Evolutionary conservation across 2,888 invertebrate genomes (phyloP).

Genomic region (Caenorhabditis macrosperma): DNA sequence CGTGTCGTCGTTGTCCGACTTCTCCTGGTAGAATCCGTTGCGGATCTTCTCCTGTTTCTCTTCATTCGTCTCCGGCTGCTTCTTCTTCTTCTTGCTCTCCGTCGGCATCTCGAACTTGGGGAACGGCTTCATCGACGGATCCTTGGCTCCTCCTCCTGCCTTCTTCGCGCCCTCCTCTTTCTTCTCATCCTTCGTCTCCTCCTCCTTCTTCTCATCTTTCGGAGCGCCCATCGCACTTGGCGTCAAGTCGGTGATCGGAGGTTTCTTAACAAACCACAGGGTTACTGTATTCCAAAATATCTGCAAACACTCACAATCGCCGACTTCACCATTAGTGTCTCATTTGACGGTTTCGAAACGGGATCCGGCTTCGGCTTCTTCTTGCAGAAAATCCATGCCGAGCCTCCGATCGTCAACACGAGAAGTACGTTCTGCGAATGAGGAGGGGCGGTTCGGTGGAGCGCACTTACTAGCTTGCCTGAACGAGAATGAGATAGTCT

Average conservation of each 20-base stretch:
- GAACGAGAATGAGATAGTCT: no score
- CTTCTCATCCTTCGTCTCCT: conserved; percentile 1
- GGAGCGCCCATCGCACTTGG: background rate
- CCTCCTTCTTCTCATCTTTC: conserved; percentile 2
- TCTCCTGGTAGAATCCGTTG: conserved; percentile 58
- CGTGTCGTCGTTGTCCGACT: conserved; percentile 59
- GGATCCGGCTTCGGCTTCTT: background rate
- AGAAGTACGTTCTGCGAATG: background rate
- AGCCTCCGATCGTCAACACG: background rate
- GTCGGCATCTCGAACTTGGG: conserved; percentile 25
- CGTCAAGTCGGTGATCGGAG: background rate
- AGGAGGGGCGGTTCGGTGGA: background rate
- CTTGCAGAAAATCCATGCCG: background rate
- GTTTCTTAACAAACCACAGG: background rate
- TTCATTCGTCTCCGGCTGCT: conserved; percentile 35
- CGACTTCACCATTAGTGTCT: background rate
- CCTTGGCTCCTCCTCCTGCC: background rate
- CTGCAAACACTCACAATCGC: background rate
- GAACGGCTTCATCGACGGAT: conserved; percentile 3
- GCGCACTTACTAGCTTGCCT: no score
- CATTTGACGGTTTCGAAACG: background rate
- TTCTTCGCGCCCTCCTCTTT: background rate
- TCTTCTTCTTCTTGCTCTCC: conserved; percentile 32
- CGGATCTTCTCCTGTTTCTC: conserved; percentile 56
- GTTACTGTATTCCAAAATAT: background rate